Evolutionary conservation across 2,113 vertebrate genomes (phyloP).

Genomic region (Marcusenius ussheri): DNA sequence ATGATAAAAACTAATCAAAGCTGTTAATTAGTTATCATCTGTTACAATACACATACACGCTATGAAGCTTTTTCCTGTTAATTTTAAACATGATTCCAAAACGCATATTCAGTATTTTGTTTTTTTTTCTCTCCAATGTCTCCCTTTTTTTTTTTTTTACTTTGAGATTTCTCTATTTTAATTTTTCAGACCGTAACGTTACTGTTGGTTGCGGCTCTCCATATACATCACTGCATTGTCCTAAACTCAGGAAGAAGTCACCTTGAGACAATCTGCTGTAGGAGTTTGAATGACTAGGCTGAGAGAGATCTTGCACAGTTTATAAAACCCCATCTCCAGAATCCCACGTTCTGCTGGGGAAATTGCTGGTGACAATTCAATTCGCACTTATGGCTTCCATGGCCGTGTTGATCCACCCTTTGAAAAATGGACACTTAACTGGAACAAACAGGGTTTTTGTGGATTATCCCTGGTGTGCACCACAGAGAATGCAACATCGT

Average conservation of each 20-base stretch:
- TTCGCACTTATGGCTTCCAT: not conserved
- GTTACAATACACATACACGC: not conserved
- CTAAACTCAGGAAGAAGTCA: not conserved
- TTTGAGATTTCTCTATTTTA: not conserved
- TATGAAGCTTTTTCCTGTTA: not conserved
- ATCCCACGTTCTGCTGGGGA: not conserved
- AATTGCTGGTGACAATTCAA: constrained; percentile 7
- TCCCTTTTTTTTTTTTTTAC: not conserved
- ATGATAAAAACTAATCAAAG: not conserved
- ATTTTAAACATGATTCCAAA: not conserved
- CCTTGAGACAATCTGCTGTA: not conserved
- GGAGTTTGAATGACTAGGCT: not conserved
- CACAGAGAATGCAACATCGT: not conserved
- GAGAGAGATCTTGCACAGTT: not conserved
- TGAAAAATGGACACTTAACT: constrained; percentile 9
- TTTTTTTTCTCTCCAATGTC: not conserved
- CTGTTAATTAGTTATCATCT: not conserved
- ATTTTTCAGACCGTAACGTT: not conserved
- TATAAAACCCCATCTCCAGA: not conserved
- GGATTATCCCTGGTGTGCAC: not conserved
- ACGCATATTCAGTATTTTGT: not conserved
- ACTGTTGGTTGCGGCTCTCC: not conserved
- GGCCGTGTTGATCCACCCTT: not conserved
- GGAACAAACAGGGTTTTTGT: not conserved
- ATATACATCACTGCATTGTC: not conserved